These are phyloP conservation scores for Machimus atricapillus DNA, from an alignment of 2,888 invertebrate species.

Conservation along the genomic window DNA sequence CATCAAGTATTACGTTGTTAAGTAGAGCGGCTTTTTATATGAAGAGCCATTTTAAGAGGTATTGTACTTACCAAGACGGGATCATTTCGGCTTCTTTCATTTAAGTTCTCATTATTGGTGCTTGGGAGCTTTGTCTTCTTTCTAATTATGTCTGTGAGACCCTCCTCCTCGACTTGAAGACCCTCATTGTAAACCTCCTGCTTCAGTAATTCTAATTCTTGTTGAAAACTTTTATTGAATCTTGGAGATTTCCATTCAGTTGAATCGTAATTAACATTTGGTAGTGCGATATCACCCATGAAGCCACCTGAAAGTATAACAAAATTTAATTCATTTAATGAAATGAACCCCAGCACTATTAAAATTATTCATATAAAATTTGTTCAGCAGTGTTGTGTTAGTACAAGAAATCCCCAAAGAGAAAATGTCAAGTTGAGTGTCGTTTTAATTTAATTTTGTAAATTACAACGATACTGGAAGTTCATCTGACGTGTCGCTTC, in stretches of 20 bases:
- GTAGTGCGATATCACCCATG: conserved; percentile 84
- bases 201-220: conserved; percentile 81
- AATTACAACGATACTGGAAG: not conserved
- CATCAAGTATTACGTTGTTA: not conserved
- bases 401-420: not conserved
- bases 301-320: conserved; percentile 73
- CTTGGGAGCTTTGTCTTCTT: conserved; percentile 75
- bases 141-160: conserved; percentile 75
- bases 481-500: not conserved
- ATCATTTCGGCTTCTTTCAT: conserved; percentile 54
- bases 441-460: not conserved
- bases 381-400: too few species aligned
- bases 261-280: conserved; percentile 65
- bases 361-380: not conserved
- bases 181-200: conserved; percentile 83
- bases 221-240: conserved; percentile 73
- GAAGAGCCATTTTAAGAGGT: not conserved
- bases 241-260: conserved; percentile 64
- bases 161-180: conserved; percentile 84
- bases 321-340: not conserved
- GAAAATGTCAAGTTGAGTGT: not conserved
- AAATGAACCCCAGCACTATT: not conserved
- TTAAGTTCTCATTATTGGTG: conserved; percentile 63
- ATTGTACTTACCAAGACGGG: conserved; percentile 53
- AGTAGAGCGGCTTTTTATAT: not conserved